A percentile compares a stretch with the other conserved stretches of the same genome.
These are phyloP conservation scores for Salarias fasciatus DNA, from an alignment of 2,797 vertebrate genomes.

Conservation along the genomic window DNA sequence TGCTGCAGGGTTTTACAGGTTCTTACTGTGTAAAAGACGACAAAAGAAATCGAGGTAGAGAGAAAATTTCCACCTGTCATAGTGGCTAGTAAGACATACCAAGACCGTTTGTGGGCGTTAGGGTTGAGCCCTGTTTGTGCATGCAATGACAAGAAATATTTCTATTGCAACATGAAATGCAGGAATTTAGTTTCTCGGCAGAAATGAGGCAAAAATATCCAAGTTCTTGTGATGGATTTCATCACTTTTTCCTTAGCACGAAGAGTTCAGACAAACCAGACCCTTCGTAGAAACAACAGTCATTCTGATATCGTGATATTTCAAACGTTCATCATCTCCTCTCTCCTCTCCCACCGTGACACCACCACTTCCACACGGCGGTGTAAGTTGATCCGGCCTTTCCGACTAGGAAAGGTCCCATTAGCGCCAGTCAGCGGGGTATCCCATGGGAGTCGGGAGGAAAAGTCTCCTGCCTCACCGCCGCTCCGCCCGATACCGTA, in stretches of 20 bases:
- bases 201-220: background rate
- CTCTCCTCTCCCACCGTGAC: constrained; percentile 18
- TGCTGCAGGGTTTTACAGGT: no score
- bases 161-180: no score
- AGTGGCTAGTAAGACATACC: no score
- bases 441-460: constrained; percentile 68
- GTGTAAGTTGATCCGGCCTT: constrained; percentile 73
- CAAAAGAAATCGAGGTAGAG: no score
- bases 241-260: constrained; percentile 6
- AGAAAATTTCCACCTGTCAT: no score
- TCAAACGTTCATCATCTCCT: constrained; percentile 19
- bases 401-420: constrained; percentile 72
- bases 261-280: constrained; percentile 8
- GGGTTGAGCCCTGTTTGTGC: no score
- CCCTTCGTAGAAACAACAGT: constrained; percentile 5
- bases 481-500: constrained; percentile 64
- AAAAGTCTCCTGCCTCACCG: constrained; percentile 60
- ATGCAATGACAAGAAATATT: no score
- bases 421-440: constrained; percentile 69
- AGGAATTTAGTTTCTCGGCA: background rate
- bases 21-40: no score
- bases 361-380: constrained; percentile 52
- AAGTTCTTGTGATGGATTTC: background rate
- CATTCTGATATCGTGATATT: constrained; percentile 19
- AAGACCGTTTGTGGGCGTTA: no score